Base-by-base conservation (phyloP, 2,888 invertebrate species). In the Epicampocera succincta region DNA sequence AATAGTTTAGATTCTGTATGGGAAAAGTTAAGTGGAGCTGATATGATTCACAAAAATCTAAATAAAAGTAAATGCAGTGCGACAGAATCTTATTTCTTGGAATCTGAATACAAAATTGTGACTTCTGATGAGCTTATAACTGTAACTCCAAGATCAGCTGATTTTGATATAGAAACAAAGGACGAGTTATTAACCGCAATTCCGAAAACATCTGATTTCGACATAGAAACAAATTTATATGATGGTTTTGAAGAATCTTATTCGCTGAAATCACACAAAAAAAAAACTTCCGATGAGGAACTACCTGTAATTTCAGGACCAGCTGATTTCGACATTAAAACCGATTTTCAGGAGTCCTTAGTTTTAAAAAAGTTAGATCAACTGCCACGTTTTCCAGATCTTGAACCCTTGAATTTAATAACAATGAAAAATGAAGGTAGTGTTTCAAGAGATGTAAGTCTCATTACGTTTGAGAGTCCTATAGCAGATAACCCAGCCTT, bases 381-480 rank as follows among this genome's bases (percentile, higher is more conserved):
- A n/a, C n/a, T n/a, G n/a, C n/a, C n/a, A n/a, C n/a, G n/a, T n/a
- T n/a, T n/a, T n/a, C n/a, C 89, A 3, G 83, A 85, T 0, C 75
- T 88, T 9, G 89, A 88, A 73, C 87, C 88, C n/a, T 81, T 89
- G 19, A 87, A 87, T 40, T 80, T 86, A 33, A 29, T 74, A 2
- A 15, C 29, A 17, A n/a, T n/a, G n/a, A 60, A 71, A 52, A 78
- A 38, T 65, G 56, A 40, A 38, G 25, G 5, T 13, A 48, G 15
- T 2, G 54, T 63, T 0, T 77, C 82, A 29, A 87, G 86, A 38
- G 85, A 86, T 33, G 84, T 87, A 0, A 90, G 89, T 72, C 86
- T 91, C 3, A 91, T 91, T 8, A 91, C 89, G 69, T 90, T 91
- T 50, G 91, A 91, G 84, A 91, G 90, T 84, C 91, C 91, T 1